Percentiles rank a stretch among this genome's conserved stretches.
These are phyloP conservation scores for Eupithecia inturbata DNA, from an alignment of 2,888 invertebrate genomes.

Conservation along the genomic window DNA sequence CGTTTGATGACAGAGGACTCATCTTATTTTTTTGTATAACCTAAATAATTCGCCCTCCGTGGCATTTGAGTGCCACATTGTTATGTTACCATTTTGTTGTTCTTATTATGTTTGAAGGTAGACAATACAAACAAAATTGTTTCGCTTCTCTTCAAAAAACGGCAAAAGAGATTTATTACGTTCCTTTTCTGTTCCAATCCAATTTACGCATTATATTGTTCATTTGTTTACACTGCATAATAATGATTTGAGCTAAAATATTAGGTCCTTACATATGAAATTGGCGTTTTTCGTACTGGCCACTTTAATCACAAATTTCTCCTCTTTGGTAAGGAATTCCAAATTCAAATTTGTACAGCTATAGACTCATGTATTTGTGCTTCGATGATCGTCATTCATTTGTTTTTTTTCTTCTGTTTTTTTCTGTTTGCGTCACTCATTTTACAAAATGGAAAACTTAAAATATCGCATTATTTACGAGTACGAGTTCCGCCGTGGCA, in stretches of 20 bases:
- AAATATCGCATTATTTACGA: too few relatives aligned
- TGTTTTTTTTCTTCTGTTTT: too few relatives aligned
- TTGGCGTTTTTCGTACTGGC: too few relatives aligned
- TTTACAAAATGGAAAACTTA: too few relatives aligned
- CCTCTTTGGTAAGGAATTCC: too few relatives aligned
- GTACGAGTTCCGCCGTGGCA: too few relatives aligned
- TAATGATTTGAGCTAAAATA: not conserved
- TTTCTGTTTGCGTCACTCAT: too few relatives aligned
- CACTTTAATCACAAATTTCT: too few relatives aligned
- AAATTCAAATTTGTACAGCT: too few relatives aligned
- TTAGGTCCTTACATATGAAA: too few relatives aligned
- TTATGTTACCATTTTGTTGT: constrained; percentile 64
- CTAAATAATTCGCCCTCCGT: constrained; percentile 47
- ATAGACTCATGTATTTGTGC: too few relatives aligned
- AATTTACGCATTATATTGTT: constrained; percentile 59
- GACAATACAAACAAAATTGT: constrained; percentile 48
- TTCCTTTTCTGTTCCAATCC: constrained; percentile 49
- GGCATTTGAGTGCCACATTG: constrained; percentile 55
- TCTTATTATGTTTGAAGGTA: constrained; percentile 48
- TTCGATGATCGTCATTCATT: too few relatives aligned
- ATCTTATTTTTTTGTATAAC: constrained; percentile 44
- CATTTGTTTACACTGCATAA: not conserved
- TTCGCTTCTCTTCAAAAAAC: constrained; percentile 65
- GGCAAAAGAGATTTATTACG: constrained; percentile 55
- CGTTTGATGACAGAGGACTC: constrained; percentile 46